Evolutionary conservation across 2,888 invertebrate genomes (phyloP), one percentile per base, ranked within the genome.

Genomic region (Drosophila acutilabella): DNA sequence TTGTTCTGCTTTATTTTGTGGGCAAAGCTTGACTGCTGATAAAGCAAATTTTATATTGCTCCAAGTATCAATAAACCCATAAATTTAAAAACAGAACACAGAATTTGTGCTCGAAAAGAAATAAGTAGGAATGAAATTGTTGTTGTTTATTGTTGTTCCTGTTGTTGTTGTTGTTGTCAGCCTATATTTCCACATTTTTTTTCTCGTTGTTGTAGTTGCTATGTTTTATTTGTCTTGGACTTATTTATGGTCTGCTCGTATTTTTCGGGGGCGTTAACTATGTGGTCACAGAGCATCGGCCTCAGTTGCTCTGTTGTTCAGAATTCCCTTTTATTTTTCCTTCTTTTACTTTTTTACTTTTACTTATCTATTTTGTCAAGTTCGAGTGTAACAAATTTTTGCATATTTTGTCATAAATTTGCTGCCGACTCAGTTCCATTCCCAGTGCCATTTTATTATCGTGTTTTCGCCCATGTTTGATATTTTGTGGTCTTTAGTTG

Each of bases 351-450:
- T 26, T 26, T 26, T 26, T 26, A 33, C 56, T 30, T 30, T 30
- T 30, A 33, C 57, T 67, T 75, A 64, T 73, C 69, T 56, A 60
- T 61, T 67, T 77, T 78, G 72, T 79, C 76, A 79, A 78, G 59
- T 77, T 78, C 67, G 77, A 80, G 69, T 75, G 64, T 66, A 84
- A 69, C 76, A 81, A 81, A 76, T 73, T 88, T 82, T 88, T 82
- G 88, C 88, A 82, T 88, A 81, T 82, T 81, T 79, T 84, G 81
- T 73, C 85, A 86, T 81, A 83, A 78, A 83, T 86, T 80, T 72
- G 11, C 33, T 13, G 14, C 23, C 52, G 33, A 11, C 41, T 50
- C 5, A 30, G 33, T 51, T 26, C 23, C 48, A 48, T 26, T 44
- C 48, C n/a, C 60, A n/a, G 42, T 68, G 38, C 53, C 53, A 67